Conservation (phyloP, 30 jellyfish, hydroid and myxozoan genomes). For the Nemopilema nomurai region DNA sequence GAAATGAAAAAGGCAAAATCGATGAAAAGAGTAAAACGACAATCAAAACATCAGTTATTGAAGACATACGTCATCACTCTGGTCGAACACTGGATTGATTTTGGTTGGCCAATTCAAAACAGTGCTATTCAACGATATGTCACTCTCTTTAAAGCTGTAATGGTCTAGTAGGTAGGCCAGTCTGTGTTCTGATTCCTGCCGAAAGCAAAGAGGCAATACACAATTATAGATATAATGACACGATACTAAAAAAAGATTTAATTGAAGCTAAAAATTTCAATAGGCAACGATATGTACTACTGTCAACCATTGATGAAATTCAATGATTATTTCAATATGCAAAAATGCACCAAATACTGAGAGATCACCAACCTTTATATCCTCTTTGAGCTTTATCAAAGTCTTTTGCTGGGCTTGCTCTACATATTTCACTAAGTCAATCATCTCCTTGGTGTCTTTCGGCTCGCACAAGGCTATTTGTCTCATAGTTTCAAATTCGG, state of each 20-base stretch:
- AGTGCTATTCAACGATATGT: constrained; percentile 79
- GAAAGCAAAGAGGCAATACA: not conserved
- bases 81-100: constrained; percentile 85
- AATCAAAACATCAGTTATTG: not conserved
- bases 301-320: too few relatives aligned
- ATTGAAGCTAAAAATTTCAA: too few relatives aligned
- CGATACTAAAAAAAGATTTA: too few relatives aligned
- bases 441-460: constrained; percentile 83
- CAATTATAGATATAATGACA: not conserved
- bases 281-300: too few relatives aligned
- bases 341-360: not conserved
- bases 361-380: constrained; percentile 54
- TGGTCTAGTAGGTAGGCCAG: constrained; percentile 86
- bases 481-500: constrained; percentile 75
- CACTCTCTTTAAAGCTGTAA: constrained; percentile 63
- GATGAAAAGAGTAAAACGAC: not conserved
- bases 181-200: constrained; percentile 76
- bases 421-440: constrained; percentile 75
- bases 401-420: constrained; percentile 83
- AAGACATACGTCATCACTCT: constrained; percentile 88
- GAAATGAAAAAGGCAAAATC: not conserved
- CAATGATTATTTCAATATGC: too few relatives aligned
- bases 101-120: constrained; percentile 93
- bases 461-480: constrained; percentile 74
- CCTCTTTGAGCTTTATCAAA: constrained; percentile 58